Conservation (phyloP, 2,113 vertebrate genomes). For the Cebidichthys violaceus region DNA sequence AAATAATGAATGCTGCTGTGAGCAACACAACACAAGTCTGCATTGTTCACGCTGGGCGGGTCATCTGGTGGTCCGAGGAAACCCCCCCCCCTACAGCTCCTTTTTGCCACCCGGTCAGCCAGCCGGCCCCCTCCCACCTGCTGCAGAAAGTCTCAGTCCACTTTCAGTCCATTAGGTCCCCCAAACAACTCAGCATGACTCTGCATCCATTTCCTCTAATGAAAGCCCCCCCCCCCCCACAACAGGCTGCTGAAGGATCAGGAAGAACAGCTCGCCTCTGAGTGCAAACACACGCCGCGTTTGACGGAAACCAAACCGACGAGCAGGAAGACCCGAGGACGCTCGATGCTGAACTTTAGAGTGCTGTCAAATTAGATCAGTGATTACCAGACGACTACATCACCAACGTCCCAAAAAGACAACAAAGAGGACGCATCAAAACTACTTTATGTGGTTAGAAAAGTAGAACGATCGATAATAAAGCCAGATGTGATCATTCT, state of each 20-base stretch:
- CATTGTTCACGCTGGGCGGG: constrained; percentile 38
- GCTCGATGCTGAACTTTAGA: not conserved
- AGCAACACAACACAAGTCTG: constrained; percentile 14
- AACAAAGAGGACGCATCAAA: not conserved
- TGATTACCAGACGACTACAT: not conserved
- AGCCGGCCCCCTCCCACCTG: constrained; percentile 43
- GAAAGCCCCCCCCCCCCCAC: not conserved
- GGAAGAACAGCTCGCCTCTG: constrained; percentile 16
- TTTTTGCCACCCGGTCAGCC: constrained; percentile 40
- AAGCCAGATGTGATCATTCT: not conserved
- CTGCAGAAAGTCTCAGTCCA: constrained; percentile 41
- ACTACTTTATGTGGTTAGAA: not conserved
- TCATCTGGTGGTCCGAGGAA: constrained; percentile 32
- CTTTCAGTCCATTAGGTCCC: constrained; percentile 42
- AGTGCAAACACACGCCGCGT: constrained; percentile 12
- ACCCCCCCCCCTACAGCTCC: constrained; percentile 37
- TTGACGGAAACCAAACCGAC: constrained; percentile 18
- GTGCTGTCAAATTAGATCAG: not conserved
- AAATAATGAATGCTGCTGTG: not conserved
- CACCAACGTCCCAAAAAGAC: not conserved
- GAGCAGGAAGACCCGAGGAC: not conserved
- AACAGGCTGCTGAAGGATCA: constrained; percentile 25
- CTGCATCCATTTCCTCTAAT: constrained; percentile 50
- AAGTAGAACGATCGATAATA: not conserved
- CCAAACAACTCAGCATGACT: constrained; percentile 32